Evolutionary conservation across 2,797 vertebrate species (phyloP), one percentile per base, ranked within the genome.

Genomic region (Syngnathus rostellatus): DNA sequence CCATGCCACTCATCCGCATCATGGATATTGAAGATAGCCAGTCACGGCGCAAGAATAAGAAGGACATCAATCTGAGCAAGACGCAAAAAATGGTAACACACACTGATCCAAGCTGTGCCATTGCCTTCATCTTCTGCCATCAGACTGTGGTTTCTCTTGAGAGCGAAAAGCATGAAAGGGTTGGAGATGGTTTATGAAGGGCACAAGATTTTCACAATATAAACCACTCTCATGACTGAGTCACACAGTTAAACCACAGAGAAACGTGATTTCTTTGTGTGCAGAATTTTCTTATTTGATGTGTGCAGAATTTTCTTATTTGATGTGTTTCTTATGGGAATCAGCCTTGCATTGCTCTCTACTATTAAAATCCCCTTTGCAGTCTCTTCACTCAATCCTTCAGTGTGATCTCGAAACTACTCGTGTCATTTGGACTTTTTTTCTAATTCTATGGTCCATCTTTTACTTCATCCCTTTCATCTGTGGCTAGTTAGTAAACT

Each of bases 21-120:
- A 91, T 98, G 85, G 97, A 99, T 85, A 97, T 98, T 0, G 95
- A 98, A 82, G 95, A 97, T 0, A 92, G 93, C 83, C 93, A 93
- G 60, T 91, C 91, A 0, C 91, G 93, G 12, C 93, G 93, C 69
- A 92, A 92, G 73, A 97, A 64, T 89, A 95, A 92, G 88, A 98
- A 99, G 81, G 94, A 98, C 0, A 72, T 99, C 72, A 99, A 94
- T 70, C 94, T 99, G 65, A 99, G 97, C 94, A 99, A 99, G 89
- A 99, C 97, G 0, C 85, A 99, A 83, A 99, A 99, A 84, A 99
- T 99, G 96, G 97, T 97, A 77, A 21, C 43, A 37, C 54, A 19
- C 59, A 11, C 40, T 60, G 63, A 37, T 67, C 38, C 12, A 63
- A 12, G 51, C 64, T 45, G 62, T 39, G 61, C 50, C 45, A 37